phyloP scores from a whole-genome alignment of 2,113 vertebrate species.

The Indicator maculatus region DNA sequence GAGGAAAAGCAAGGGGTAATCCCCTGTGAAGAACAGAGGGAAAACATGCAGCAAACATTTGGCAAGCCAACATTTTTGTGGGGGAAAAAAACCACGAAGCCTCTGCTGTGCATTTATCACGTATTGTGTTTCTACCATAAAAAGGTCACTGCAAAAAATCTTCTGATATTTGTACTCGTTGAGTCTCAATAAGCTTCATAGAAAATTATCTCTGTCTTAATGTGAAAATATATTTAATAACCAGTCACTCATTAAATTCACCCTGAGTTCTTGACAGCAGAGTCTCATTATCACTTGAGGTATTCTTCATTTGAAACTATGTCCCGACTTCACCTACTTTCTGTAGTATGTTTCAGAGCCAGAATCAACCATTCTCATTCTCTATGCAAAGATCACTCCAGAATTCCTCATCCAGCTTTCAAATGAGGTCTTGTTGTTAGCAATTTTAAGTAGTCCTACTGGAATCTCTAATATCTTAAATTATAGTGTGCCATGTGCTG shows the following conservation, averaged over 20 bases:
- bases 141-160: conserved; percentile 5
- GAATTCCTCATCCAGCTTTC: neutral
- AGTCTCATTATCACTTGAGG: neutral
- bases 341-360: neutral
- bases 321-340: neutral
- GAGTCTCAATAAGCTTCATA: neutral
- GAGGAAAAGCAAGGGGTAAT: conserved; percentile 1
- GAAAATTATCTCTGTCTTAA: neutral
- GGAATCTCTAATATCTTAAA: neutral
- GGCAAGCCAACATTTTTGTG: conserved; percentile 8
- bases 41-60: conserved; percentile 31
- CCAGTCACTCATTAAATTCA: neutral
- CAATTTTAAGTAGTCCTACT: neutral
- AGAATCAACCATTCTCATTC: neutral
- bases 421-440: neutral
- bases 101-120: conserved; percentile 1
- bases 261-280: neutral
- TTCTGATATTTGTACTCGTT: neutral
- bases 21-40: conserved; percentile 5
- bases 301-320: neutral
- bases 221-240: conserved; percentile 1
- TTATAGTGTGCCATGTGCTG: neutral
- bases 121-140: neutral
- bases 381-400: neutral
- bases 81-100: neutral